A percentile compares a stretch with the other conserved stretches of the same genome.
Conservation (phyloP, 30 jellyfish, hydroid and myxozoan genomes). For the Pelagia noctiluca region DNA sequence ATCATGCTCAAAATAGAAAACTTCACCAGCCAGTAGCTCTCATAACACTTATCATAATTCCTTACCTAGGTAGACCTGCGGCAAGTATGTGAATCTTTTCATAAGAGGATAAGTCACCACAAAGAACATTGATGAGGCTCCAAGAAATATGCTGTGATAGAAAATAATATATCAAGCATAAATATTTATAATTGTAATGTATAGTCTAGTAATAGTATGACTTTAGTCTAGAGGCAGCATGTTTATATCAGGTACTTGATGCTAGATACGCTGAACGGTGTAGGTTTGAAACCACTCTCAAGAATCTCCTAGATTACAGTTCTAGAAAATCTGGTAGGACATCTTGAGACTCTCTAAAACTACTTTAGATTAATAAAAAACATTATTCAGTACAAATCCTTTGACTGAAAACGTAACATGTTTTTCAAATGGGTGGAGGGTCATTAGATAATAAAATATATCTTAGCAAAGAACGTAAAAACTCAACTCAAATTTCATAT, state of each 20-base stretch:
- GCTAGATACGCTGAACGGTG: background rate
- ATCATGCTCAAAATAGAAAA: background rate
- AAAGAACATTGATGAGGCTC: constrained; percentile 87
- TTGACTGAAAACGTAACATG: background rate
- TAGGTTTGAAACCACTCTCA: background rate
- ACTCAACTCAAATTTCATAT: background rate
- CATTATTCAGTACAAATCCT: background rate
- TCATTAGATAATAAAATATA: background rate
- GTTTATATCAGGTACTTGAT: background rate
- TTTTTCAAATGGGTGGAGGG: background rate
- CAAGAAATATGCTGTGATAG: constrained; percentile 83
- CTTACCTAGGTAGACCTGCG: constrained; percentile 94
- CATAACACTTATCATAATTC: background rate
- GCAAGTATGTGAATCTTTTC: constrained; percentile 95
- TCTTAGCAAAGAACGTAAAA: background rate
- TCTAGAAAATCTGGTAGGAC: background rate
- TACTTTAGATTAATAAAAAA: background rate
- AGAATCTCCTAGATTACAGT: background rate
- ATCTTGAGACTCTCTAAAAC: background rate
- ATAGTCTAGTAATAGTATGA: background rate
- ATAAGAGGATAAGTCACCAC: constrained; percentile 94
- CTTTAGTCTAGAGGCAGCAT: background rate
- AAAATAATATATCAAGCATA: background rate
- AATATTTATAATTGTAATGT: background rate
- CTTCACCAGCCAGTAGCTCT: background rate